Evolutionary conservation across 2,797 vertebrate species (phyloP).

Genomic region (Lophius americanus): DNA sequence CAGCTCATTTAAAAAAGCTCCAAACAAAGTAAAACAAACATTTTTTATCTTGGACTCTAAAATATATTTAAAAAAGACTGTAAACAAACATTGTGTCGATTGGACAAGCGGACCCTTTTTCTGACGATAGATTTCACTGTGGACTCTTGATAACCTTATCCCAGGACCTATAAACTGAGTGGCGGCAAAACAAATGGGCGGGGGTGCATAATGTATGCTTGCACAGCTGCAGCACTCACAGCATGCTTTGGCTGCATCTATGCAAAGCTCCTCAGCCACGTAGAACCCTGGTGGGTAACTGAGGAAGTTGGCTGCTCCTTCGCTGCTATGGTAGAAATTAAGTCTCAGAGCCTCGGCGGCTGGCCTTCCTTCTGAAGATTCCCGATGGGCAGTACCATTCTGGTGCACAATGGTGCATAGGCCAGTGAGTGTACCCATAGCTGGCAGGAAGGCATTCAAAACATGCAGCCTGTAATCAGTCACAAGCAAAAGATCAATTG

Average conservation of each 20-base stretch:
- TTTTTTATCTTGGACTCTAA: conserved; percentile 14
- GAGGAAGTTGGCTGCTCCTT: conserved; percentile 53
- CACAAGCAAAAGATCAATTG: conserved; percentile 23
- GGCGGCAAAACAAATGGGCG: conserved; percentile 33
- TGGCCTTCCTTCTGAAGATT: conserved; percentile 56
- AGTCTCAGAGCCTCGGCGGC: conserved; percentile 69
- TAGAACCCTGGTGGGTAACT: conserved; percentile 82
- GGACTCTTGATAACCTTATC: conserved; percentile 62
- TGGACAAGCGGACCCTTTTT: conserved; percentile 28
- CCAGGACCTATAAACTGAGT: conserved; percentile 37
- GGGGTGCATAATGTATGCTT: conserved; percentile 14
- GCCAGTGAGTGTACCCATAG: conserved; percentile 72
- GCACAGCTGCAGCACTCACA: conserved; percentile 70
- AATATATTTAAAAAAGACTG: conserved; percentile 47
- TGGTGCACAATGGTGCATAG: conserved; percentile 72
- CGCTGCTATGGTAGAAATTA: conserved; percentile 75
- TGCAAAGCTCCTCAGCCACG: conserved; percentile 80
- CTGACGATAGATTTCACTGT: conserved; percentile 34
- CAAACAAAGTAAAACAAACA: neutral
- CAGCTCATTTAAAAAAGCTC: neutral
- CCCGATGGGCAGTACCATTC: conserved; percentile 76
- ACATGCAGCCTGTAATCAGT: conserved; percentile 48
- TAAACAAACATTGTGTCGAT: conserved; percentile 31
- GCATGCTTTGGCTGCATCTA: conserved; percentile 79
- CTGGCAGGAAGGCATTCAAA: conserved; percentile 60